Conservation (phyloP, 1,140 invertebrate genomes). For the Drosophila sechellia region DNA sequence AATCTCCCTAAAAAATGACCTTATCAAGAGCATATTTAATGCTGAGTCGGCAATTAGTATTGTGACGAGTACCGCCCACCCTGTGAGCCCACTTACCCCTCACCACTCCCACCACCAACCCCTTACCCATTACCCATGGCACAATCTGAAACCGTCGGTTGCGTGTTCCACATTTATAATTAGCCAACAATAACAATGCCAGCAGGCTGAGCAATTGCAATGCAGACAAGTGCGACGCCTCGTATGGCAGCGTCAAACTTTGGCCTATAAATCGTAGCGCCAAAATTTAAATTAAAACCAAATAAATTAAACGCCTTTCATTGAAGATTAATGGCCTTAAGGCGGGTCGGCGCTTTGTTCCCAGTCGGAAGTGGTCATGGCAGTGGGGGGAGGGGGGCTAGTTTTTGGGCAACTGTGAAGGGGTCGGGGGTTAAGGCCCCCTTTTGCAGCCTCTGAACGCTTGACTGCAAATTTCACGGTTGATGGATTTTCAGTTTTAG, state of each 20-base stretch:
- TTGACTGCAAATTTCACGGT: conserved; percentile 80
- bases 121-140: no score
- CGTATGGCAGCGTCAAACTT: conserved; percentile 70
- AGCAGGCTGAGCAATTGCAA: conserved; percentile 53
- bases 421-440: conserved; percentile 7
- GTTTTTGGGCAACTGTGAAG: neutral
- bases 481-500: conserved; percentile 71
- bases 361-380: conserved; percentile 30
- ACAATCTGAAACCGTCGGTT: conserved; percentile 49
- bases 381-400: neutral
- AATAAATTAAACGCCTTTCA: conserved; percentile 83
- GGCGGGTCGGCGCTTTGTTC: conserved; percentile 53
- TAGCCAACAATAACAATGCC: conserved; percentile 41
- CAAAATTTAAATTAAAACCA: conserved; percentile 82
- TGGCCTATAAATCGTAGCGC: conserved; percentile 77
- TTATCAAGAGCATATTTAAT: conserved; percentile 42
- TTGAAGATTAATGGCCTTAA: conserved; percentile 81
- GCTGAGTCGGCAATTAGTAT: conserved; percentile 46
- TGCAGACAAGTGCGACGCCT: conserved; percentile 46
- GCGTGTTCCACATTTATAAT: conserved; percentile 72
- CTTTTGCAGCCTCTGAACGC: conserved; percentile 66
- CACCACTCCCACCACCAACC: neutral
- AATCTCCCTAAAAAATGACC: conserved; percentile 26
- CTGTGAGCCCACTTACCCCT: neutral
- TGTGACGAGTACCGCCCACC: neutral